A percentile compares a stretch with the other conserved stretches of the same genome.
Conservation (phyloP, 2,113 vertebrate genomes). For the Esox niger region DNA sequence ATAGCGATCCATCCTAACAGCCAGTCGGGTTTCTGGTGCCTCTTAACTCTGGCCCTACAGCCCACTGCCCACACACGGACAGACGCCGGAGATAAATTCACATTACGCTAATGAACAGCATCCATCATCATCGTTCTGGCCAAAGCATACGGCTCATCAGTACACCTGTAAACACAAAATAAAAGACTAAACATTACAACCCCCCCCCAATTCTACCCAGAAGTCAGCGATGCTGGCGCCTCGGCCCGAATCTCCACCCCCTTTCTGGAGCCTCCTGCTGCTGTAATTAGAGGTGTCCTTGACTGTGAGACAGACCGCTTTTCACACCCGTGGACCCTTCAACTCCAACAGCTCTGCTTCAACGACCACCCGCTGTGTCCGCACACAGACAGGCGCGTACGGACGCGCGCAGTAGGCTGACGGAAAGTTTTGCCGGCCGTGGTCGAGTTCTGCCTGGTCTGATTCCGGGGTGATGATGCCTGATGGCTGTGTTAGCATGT, state of each 20-base stretch:
- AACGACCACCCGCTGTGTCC: constrained; percentile 32
- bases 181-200: neutral
- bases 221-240: neutral
- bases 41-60: neutral
- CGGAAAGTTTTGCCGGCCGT: neutral
- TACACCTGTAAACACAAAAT: neutral
- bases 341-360: constrained; percentile 36
- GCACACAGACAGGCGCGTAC: constrained; percentile 13
- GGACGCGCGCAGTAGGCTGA: neutral
- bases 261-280: constrained; percentile 47
- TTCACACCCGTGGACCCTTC: constrained; percentile 61
- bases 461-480: neutral
- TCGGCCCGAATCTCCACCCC: neutral
- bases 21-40: neutral
- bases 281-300: constrained; percentile 77
- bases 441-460: neutral
- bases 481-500: no score
- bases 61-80: neutral
- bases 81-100: neutral
- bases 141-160: neutral
- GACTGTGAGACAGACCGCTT: constrained; percentile 59
- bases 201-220: neutral
- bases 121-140: neutral
- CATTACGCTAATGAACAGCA: neutral
- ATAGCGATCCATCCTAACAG: neutral